Evolutionary conservation across 2,888 invertebrate species (phyloP).

Genomic region (Colostygia pectinataria): DNA sequence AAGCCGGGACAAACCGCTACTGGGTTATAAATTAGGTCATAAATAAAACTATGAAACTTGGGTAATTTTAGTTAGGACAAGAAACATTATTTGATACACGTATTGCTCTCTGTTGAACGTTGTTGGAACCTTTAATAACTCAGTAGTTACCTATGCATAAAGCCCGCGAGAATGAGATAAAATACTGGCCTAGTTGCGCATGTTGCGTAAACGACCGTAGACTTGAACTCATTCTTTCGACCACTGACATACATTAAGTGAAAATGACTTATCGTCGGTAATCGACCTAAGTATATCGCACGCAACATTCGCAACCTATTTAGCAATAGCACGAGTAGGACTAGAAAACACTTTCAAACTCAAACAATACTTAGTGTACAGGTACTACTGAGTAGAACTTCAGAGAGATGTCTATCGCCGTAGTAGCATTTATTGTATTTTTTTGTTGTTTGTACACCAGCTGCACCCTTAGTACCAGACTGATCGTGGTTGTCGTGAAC

Average conservation of each 20-base stretch:
- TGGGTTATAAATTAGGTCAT: too few species aligned
- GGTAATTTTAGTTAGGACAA: too few species aligned
- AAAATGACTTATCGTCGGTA: constrained; percentile 12
- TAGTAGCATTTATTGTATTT: not conserved
- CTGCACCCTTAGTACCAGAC: constrained; percentile 25
- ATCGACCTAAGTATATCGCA: constrained; percentile 11
- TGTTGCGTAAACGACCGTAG: constrained; percentile 75
- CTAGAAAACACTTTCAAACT: not conserved
- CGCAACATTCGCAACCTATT: constrained; percentile 1
- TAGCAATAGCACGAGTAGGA: constrained; percentile 3
- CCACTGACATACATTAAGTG: constrained; percentile 53
- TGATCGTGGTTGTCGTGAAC: constrained; percentile 46
- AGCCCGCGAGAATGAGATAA: constrained; percentile 52
- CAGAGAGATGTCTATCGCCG: not conserved
- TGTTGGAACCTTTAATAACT: constrained; percentile 18
- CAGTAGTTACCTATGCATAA: constrained; percentile 31
- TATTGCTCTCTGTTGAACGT: not conserved
- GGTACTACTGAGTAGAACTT: too few species aligned
- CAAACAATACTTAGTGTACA: too few species aligned
- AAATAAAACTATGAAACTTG: too few species aligned
- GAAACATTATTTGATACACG: too few species aligned
- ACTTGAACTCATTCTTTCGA: constrained; percentile 73
- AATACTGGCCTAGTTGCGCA: constrained; percentile 71
- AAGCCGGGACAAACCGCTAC: too few species aligned
- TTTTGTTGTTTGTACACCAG: constrained; percentile 15